Conservation (phyloP, 2,797 vertebrate species). For the Trematomus bernacchii region DNA sequence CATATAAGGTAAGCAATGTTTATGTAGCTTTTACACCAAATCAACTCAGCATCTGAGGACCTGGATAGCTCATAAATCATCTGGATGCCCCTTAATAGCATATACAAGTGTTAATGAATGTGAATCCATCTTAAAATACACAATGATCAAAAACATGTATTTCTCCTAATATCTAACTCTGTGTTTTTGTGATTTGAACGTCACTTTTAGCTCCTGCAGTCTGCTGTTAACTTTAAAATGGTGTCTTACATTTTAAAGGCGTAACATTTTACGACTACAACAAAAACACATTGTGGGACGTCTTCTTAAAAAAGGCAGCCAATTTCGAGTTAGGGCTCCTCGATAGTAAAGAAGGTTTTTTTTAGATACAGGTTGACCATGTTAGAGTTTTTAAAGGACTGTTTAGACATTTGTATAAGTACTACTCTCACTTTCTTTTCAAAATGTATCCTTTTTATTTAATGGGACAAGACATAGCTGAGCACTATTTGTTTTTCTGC, state of each 20-base stretch:
- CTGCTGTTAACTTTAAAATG: slow-evolving; percentile 20
- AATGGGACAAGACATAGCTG: background rate
- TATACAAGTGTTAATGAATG: background rate
- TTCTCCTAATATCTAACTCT: background rate
- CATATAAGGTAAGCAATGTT: slow-evolving; percentile 31
- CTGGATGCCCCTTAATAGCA: background rate
- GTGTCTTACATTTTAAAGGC: slow-evolving; percentile 30
- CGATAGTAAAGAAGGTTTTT: slow-evolving; percentile 19
- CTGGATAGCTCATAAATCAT: background rate
- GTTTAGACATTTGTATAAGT: background rate
- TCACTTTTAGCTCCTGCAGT: slow-evolving; percentile 7
- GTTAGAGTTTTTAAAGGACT: slow-evolving; percentile 1
- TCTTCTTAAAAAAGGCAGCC: slow-evolving; percentile 29
- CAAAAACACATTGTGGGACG: slow-evolving; percentile 39
- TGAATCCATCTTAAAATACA: background rate
- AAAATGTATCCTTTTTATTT: no score
- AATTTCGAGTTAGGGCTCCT: slow-evolving; percentile 24
- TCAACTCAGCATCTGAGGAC: background rate
- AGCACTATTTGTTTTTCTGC: background rate
- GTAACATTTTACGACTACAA: slow-evolving; percentile 11
- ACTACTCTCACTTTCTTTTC: no score
- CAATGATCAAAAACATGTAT: background rate
- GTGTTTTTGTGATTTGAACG: slow-evolving; percentile 2
- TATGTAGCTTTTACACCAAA: background rate
- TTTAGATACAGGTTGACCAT: slow-evolving; percentile 14